Evolutionary conservation across 2,888 invertebrate genomes (phyloP).

Genomic region (Lasioglossum pauxillum): DNA sequence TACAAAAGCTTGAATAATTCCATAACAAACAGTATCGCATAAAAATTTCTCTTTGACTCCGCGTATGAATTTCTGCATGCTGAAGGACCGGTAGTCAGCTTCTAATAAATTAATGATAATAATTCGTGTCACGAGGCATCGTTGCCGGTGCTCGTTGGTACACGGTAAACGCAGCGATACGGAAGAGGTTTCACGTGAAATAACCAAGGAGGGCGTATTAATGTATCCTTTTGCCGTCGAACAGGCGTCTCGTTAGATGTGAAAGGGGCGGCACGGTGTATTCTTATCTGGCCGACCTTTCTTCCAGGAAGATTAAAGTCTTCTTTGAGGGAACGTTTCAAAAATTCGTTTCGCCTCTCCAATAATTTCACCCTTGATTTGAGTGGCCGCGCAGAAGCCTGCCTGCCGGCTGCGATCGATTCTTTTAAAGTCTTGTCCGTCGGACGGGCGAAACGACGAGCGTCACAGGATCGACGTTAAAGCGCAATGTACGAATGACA

Average conservation of each 20-base stretch:
- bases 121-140: not conserved
- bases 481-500: not conserved
- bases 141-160: not conserved
- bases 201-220: constrained; percentile 32
- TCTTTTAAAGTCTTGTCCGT: constrained; percentile 16
- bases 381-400: constrained; percentile 28
- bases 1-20: not conserved
- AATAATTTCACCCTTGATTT: constrained; percentile 56
- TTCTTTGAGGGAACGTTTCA: constrained; percentile 52
- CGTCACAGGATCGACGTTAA: constrained; percentile 1
- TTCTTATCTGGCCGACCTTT: constrained; percentile 50
- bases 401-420: constrained; percentile 7
- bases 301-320: constrained; percentile 57
- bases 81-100: not conserved
- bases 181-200: not conserved
- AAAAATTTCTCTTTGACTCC: not conserved
- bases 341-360: constrained; percentile 41
- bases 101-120: constrained; percentile 2
- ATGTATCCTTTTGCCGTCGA: constrained; percentile 39
- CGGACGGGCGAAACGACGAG: not conserved
- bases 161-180: not conserved
- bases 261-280: constrained; percentile 14
- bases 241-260: constrained; percentile 23
- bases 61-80: not conserved
- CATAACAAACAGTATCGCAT: not conserved